Percentiles rank a stretch among this genome's conserved stretches.
Evolutionary conservation across 2,888 invertebrate genomes (phyloP).

Genomic region (Hypselothyrea guttata): DNA sequence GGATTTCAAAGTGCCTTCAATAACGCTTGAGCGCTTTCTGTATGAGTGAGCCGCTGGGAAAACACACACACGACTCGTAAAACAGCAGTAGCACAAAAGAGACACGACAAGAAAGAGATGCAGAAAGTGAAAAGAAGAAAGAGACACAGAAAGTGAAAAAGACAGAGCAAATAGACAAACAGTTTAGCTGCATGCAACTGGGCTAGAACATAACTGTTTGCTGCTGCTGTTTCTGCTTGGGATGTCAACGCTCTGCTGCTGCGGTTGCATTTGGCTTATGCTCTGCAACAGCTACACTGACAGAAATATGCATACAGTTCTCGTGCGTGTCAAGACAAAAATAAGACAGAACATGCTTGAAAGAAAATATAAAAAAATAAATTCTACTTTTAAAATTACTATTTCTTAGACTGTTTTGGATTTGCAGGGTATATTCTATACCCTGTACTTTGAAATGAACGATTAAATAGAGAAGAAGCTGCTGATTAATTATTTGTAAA

Average conservation of each 20-base stretch:
- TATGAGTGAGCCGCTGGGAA: slow-evolving; percentile 46
- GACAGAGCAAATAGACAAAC: neutral
- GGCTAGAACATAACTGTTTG: too few species aligned
- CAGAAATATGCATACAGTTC: too few species aligned
- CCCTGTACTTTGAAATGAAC: too few species aligned
- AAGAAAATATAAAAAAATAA: too few species aligned
- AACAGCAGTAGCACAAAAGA: neutral
- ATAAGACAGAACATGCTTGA: too few species aligned
- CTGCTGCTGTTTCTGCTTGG: neutral
- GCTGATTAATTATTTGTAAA: too few species aligned
- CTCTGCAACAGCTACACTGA: too few species aligned
- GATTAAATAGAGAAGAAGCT: too few species aligned
- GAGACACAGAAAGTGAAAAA: neutral
- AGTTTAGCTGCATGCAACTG: neutral
- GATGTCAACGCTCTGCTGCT: neutral
- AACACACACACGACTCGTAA: neutral
- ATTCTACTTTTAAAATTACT: too few species aligned
- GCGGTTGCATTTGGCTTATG: neutral
- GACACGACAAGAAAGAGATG: neutral
- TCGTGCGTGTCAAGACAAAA: too few species aligned
- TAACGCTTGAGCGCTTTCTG: slow-evolving; percentile 59
- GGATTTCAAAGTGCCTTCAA: slow-evolving; percentile 62
- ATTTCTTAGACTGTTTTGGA: too few species aligned
- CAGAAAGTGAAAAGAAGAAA: neutral
- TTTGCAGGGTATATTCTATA: too few species aligned